Percentiles rank a stretch among this genome's conserved stretches.
These are phyloP conservation scores for Toxotes lorentzi DNA, from an alignment of 2,797 vertebrate genomes.

Conservation along the genomic window DNA sequence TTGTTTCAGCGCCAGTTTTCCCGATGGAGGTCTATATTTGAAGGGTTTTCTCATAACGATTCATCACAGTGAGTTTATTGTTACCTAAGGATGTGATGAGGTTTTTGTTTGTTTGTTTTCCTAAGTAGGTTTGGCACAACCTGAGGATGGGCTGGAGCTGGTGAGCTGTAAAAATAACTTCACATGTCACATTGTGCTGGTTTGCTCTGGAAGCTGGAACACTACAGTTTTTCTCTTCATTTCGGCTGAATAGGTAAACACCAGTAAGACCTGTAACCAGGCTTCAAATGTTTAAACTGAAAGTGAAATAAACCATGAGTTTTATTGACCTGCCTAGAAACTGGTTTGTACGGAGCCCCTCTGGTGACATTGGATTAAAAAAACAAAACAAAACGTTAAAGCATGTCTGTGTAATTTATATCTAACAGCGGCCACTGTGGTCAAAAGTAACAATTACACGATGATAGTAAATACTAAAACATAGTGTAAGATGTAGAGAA, in stretches of 20 bases:
- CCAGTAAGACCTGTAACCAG: neutral
- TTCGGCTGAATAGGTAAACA: neutral
- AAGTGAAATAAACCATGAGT: neutral
- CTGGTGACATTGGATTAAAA: no score
- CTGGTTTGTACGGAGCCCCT: no score
- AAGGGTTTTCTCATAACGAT: neutral
- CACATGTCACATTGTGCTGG: slow-evolving; percentile 32
- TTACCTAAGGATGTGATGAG: slow-evolving; percentile 38
- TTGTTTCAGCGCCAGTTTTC: neutral
- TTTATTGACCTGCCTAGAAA: no score
- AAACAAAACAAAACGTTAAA: no score
- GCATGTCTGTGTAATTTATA: neutral
- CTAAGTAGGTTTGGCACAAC: slow-evolving; percentile 37
- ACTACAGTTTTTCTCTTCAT: neutral
- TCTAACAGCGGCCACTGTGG: slow-evolving; percentile 8
- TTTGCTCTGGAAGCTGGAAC: slow-evolving; percentile 18
- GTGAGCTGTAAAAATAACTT: slow-evolving; percentile 52
- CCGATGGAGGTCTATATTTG: neutral
- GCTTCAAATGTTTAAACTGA: neutral
- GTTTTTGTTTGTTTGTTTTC: neutral
- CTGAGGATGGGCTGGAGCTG: slow-evolving; percentile 35
- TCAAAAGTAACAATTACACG: neutral
- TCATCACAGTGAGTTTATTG: slow-evolving; percentile 26
- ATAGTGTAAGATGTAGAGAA: no score
- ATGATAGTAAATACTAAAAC: neutral